Evolutionary conservation across 2,113 vertebrate species (phyloP), one percentile per base, ranked within the genome.

Genomic region (Petroica traversi): DNA sequence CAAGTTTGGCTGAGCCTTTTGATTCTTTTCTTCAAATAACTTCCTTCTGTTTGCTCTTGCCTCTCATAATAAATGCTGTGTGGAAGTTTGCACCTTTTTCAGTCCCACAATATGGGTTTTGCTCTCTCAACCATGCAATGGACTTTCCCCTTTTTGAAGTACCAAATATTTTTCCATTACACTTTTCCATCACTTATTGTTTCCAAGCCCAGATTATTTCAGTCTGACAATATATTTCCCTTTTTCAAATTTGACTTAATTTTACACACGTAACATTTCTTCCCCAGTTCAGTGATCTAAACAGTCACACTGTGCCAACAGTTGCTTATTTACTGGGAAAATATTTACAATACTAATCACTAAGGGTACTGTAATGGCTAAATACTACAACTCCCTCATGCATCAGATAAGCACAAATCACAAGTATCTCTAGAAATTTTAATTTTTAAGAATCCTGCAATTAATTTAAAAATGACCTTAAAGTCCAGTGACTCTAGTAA

Each of bases 361-460:
- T 59, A 61, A 68, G 71, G 48, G 68, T 33, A 49, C 10, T 57
- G 34, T 9, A 28, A n/a, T 45, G 54, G 40, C 61, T 67, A 69
- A 73, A 79, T 52, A 36, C 28, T 38, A 36, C 15, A 55, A 43
- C 5, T 7, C 68, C 19, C 31, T 84, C 68, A 48, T 5, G 2
- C 33, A 61, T 41, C 67, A 86, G 33, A 78, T 38, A 81, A 75
- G 73, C 48, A 81, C 51, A 57, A 52, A 57, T 73, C 4, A n/a
- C 45, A 95, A 74, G 24, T 62, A 67, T 64, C 80, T 93, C 91
- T 93, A 95, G 92, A 96, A 93, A 94, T 82, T 77, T 68, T 79
- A 71, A 88, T 64, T 94, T 91, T 80, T 84, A 96, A 94, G 81
- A 95, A 88, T 43, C 90, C 87, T 93, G 73, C 49, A 93, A 93